These are phyloP conservation scores for Tretioscincus oriximinensis DNA, from an alignment of 2,113 vertebrate species.

Conservation along the genomic window DNA sequence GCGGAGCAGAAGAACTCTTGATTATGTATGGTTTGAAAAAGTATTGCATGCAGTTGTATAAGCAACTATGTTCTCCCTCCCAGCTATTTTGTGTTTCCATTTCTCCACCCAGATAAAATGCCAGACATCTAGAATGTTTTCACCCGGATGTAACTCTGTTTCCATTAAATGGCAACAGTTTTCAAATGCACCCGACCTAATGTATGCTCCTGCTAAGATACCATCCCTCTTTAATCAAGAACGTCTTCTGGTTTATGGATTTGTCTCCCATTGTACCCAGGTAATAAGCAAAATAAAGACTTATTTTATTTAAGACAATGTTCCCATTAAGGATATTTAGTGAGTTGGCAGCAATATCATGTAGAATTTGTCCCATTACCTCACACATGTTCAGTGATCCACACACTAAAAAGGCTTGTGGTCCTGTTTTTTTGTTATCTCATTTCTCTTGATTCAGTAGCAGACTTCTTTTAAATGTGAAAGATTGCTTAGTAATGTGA, in stretches of 20 bases:
- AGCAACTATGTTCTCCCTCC: neutral
- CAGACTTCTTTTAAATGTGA: too few species aligned
- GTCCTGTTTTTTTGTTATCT: too few species aligned
- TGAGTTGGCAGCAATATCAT: too few species aligned
- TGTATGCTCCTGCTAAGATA: slow-evolving; percentile 82
- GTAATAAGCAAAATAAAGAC: slow-evolving; percentile 55
- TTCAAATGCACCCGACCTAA: slow-evolving; percentile 50
- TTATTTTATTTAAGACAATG: too few species aligned
- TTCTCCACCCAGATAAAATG: slow-evolving; percentile 70
- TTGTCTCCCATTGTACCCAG: slow-evolving; percentile 83
- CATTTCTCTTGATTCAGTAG: too few species aligned
- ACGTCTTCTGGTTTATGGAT: slow-evolving; percentile 83
- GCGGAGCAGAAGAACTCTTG: neutral
- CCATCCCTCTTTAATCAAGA: slow-evolving; percentile 78
- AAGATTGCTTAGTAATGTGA: too few species aligned
- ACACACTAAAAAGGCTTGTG: too few species aligned
- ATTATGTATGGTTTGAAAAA: neutral
- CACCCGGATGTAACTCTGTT: slow-evolving; percentile 80
- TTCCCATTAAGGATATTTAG: too few species aligned
- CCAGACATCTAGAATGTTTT: slow-evolving; percentile 72
- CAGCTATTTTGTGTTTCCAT: slow-evolving; percentile 7
- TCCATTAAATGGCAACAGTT: slow-evolving; percentile 88
- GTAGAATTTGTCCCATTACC: too few species aligned
- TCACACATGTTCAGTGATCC: too few species aligned
- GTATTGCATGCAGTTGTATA: neutral